Conservation (phyloP, 2,113 vertebrate species). For the Oreochromis tanganicae region DNA sequence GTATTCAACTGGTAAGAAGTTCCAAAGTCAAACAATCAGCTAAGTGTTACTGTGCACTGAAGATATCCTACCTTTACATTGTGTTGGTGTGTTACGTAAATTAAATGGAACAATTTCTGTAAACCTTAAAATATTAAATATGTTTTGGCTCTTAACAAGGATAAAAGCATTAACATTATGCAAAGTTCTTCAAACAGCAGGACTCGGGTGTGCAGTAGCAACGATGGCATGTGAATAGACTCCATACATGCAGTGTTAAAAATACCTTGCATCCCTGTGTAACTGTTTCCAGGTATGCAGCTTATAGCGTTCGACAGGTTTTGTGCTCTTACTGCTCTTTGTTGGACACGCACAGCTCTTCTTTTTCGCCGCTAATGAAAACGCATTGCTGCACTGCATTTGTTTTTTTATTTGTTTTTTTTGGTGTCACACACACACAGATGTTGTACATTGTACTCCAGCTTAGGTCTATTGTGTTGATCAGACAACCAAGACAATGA, state of each 20-base stretch:
- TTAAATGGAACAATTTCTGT: neutral
- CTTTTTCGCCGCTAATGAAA: neutral
- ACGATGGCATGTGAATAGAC: neutral
- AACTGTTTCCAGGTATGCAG: constrained; percentile 11
- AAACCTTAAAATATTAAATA: neutral
- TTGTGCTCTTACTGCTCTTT: neutral
- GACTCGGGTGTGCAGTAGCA: neutral
- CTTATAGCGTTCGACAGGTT: neutral
- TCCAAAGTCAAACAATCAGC: neutral
- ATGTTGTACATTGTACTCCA: constrained; percentile 19
- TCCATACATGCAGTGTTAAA: neutral
- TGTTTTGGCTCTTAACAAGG: neutral
- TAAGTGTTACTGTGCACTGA: neutral
- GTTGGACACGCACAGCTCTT: neutral
- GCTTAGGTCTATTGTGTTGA: neutral
- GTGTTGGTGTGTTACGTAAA: neutral
- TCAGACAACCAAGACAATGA: neutral
- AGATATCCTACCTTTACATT: neutral
- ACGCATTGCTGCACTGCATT: neutral
- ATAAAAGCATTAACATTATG: neutral
- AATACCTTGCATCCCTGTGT: neutral
- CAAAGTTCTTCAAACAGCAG: neutral
- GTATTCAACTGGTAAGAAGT: neutral
- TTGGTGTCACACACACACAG: neutral
- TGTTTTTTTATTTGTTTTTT: neutral